phyloP scores from a whole-genome alignment of 1,140 invertebrate genomes.

The Philaenus spumarius region DNA sequence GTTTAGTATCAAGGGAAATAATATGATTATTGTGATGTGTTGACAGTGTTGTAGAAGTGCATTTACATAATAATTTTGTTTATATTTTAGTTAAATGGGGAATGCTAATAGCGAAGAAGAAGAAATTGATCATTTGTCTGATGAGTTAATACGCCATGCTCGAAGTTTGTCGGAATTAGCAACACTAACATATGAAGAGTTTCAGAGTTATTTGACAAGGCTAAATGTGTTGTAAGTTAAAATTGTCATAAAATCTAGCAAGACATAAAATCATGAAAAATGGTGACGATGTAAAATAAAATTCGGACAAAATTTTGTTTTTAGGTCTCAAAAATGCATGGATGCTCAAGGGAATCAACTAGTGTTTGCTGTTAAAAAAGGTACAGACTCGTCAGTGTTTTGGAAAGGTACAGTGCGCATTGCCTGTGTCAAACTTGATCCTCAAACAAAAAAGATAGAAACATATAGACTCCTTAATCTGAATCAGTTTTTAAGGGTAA shows the following conservation, averaged over 20 bases:
- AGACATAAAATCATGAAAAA: background rate
- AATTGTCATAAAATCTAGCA: background rate
- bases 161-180: slow-evolving; percentile 40
- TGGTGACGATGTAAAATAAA: background rate
- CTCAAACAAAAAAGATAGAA: slow-evolving; percentile 43
- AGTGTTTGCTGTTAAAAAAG: slow-evolving; percentile 56
- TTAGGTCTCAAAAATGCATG: slow-evolving; percentile 49
- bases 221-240: slow-evolving; percentile 45
- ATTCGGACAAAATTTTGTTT: slow-evolving; percentile 2
- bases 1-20: too few species aligned
- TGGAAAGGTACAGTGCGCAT: slow-evolving; percentile 64
- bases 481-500: slow-evolving; percentile 49
- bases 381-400: slow-evolving; percentile 50
- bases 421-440: slow-evolving; percentile 54
- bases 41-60: too few species aligned
- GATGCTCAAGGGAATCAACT: slow-evolving; percentile 53
- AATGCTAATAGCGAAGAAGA: slow-evolving; percentile 29
- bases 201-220: slow-evolving; percentile 42
- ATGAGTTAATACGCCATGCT: slow-evolving; percentile 34
- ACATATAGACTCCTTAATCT: slow-evolving; percentile 51
- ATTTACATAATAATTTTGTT: too few species aligned
- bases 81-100: too few species aligned
- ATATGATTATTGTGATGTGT: too few species aligned
- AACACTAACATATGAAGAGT: slow-evolving; percentile 45
- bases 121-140: slow-evolving; percentile 28